Evolutionary conservation across 2,113 vertebrate species (phyloP).

Genomic region (Zosterops pallidus): DNA sequence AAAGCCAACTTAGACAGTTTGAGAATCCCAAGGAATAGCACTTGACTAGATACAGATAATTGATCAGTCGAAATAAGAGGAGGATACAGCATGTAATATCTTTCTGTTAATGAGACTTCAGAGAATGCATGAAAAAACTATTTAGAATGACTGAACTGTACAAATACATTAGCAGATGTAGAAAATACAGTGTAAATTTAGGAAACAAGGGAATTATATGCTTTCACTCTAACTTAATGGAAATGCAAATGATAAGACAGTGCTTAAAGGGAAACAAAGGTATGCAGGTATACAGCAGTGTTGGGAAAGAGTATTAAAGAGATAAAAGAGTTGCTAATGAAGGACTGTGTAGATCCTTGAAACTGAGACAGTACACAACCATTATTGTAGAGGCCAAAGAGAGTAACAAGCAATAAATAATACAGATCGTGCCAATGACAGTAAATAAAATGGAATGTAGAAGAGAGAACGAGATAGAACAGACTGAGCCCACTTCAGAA

Average conservation of each 20-base stretch:
- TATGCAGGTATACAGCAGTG: not conserved
- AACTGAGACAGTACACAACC: not conserved
- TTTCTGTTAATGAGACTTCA: conserved; percentile 36
- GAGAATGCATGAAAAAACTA: not conserved
- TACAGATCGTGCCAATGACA: conserved; percentile 2
- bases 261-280: conserved; percentile 16
- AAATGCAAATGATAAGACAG: conserved; percentile 23
- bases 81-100: not conserved
- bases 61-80: conserved; percentile 10
- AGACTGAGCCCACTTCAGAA: conserved; percentile 6
- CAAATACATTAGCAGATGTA: conserved; percentile 28
- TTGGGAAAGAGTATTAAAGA: conserved; percentile 1
- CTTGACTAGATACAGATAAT: not conserved
- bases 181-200: conserved; percentile 32
- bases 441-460: conserved; percentile 10
- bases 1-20: not conserved
- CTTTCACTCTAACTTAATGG: conserved; percentile 43
- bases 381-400: conserved; percentile 24
- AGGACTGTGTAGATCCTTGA: not conserved
- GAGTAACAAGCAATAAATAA: conserved; percentile 38
- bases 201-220: conserved; percentile 14
- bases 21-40: not conserved
- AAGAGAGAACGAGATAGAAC: not conserved
- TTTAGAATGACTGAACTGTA: conserved; percentile 24
- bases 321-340: conserved; percentile 37